Conservation (phyloP, 2,113 vertebrate species). For the Dicrurus megarhynchus region DNA sequence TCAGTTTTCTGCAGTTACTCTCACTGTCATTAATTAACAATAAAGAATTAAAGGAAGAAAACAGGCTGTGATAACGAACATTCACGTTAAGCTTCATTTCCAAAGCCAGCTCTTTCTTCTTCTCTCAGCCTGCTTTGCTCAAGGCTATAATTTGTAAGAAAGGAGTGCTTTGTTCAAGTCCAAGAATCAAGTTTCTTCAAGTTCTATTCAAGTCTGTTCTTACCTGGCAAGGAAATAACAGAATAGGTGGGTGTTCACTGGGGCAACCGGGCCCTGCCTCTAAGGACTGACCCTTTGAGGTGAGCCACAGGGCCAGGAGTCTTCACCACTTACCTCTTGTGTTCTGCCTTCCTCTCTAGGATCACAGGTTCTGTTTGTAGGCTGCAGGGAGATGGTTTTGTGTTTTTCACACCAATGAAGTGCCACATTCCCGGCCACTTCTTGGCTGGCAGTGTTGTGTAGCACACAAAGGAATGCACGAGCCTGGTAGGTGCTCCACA, state of each 20-base stretch:
- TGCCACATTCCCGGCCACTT: not conserved
- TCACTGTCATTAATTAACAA: not conserved
- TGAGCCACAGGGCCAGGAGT: not conserved
- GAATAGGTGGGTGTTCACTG: not conserved
- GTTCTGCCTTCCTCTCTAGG: not conserved
- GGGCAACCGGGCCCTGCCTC: not conserved
- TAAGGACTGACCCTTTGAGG: not conserved
- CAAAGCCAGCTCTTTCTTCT: not conserved
- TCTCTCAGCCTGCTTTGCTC: slow-evolving; percentile 21
- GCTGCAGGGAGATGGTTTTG: not conserved
- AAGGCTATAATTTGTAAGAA: slow-evolving; percentile 44
- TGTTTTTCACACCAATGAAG: not conserved
- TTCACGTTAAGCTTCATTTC: not conserved
- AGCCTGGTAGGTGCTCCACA: not conserved
- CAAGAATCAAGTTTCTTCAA: slow-evolving; percentile 50
- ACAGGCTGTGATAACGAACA: not conserved
- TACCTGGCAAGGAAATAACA: slow-evolving; percentile 25
- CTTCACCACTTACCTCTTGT: not conserved
- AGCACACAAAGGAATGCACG: not conserved
- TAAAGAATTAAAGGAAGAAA: slow-evolving; percentile 26
- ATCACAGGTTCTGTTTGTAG: not conserved
- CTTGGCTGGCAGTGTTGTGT: not conserved
- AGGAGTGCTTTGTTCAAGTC: slow-evolving; percentile 32
- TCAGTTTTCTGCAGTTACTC: slow-evolving; percentile 22
- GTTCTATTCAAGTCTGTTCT: slow-evolving; percentile 32